Percentiles rank a stretch among this genome's conserved stretches.
Evolutionary conservation across 2,797 vertebrate genomes (phyloP).

Genomic region (Gymnodraco acuticeps): DNA sequence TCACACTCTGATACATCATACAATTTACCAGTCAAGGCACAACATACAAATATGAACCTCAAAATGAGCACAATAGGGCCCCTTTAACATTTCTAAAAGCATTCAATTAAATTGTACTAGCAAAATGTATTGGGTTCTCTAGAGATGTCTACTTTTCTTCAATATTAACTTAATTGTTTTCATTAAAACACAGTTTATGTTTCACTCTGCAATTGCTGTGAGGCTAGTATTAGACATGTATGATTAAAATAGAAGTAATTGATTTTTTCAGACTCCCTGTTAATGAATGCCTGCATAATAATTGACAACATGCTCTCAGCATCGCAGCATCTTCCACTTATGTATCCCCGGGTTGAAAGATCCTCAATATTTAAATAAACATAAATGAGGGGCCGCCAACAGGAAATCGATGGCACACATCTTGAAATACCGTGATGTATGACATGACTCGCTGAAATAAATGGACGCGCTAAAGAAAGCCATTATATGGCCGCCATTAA

Average conservation of each 20-base stretch:
- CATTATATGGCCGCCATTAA: constrained; percentile 62
- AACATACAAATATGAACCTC: no score
- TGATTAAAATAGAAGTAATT: constrained; percentile 65
- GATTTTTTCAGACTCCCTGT: constrained; percentile 58
- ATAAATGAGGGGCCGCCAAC: constrained; percentile 64
- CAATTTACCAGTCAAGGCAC: no score
- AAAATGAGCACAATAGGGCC: no score
- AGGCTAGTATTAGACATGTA: constrained; percentile 23
- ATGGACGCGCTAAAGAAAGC: constrained; percentile 48
- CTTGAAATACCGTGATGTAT: constrained; percentile 61
- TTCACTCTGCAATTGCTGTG: constrained; percentile 16
- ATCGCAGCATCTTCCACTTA: constrained; percentile 48
- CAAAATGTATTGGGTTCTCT: background rate
- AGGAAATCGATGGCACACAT: constrained; percentile 62
- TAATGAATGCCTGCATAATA: constrained; percentile 63
- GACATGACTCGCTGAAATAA: constrained; percentile 53
- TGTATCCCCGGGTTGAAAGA: constrained; percentile 49
- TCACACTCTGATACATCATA: no score
- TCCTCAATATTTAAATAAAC: constrained; percentile 77
- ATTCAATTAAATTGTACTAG: background rate
- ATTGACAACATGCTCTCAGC: constrained; percentile 52
- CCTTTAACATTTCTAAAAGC: background rate
- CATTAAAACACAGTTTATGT: constrained; percentile 16
- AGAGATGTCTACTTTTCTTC: background rate
- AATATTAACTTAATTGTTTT: constrained; percentile 23